Evolutionary conservation across 2,113 vertebrate species (phyloP).

Genomic region (Pachyramphus minor): DNA sequence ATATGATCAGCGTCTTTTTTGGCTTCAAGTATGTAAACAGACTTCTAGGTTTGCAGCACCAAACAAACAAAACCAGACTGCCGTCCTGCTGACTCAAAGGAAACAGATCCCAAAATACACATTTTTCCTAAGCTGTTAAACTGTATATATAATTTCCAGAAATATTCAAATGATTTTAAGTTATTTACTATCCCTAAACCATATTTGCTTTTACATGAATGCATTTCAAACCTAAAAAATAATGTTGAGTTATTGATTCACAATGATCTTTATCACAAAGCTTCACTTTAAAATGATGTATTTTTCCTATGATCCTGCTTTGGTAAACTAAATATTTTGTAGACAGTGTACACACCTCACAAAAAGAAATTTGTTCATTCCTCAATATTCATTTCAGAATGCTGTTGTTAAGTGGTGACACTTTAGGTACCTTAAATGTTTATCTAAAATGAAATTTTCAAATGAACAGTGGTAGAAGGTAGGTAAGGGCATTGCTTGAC

Average conservation of each 20-base stretch:
- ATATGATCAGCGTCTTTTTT: not conserved
- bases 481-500: not conserved
- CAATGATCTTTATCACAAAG: not conserved
- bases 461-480: not conserved
- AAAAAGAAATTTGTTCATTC: not conserved
- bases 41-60: not conserved
- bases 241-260: not conserved
- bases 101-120: not conserved
- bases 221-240: not conserved
- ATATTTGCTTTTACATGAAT: not conserved
- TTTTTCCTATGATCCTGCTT: not conserved
- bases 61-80: not conserved
- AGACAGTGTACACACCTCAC: accelerated
- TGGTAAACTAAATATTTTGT: not conserved
- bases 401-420: not conserved
- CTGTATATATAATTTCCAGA: not conserved
- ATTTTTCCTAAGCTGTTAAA: not conserved
- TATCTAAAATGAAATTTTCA: not conserved
- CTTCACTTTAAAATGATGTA: not conserved
- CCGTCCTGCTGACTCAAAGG: not conserved
- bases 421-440: not conserved
- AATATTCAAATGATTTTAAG: not conserved
- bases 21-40: not conserved
- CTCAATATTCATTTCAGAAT: not conserved
- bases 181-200: not conserved